phyloP scores from a whole-genome alignment of 2,797 vertebrate species.

The Artibeus lituratus region DNA sequence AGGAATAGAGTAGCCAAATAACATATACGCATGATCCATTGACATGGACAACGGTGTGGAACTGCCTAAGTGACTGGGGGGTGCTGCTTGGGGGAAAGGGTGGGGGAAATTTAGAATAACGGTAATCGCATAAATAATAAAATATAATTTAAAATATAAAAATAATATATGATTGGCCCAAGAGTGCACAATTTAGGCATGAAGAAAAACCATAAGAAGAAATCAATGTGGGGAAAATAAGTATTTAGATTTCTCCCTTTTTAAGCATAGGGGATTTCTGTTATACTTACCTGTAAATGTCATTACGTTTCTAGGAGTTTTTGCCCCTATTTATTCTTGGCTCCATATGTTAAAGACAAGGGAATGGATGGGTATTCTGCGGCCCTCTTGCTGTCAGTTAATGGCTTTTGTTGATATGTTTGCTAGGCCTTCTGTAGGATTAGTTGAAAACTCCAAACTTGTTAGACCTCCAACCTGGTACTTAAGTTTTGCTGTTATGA shows the following conservation, averaged over 20 bases:
- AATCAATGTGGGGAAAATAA: constrained; percentile 82
- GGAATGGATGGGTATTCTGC: constrained; percentile 95
- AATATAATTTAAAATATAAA: too few species aligned
- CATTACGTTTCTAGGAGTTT: constrained; percentile 97
- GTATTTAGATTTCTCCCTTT: constrained; percentile 93
- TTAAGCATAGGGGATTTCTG: constrained; percentile 95
- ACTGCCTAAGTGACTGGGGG: not conserved
- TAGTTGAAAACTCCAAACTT: constrained; percentile 92
- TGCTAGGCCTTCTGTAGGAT: constrained; percentile 92
- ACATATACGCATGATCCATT: not conserved
- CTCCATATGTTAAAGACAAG: constrained; percentile 94
- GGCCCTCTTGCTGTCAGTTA: constrained; percentile 94
- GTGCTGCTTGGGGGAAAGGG: not conserved
- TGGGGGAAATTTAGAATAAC: too few species aligned
- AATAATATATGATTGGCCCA: constrained; percentile 28
- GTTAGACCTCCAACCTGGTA: constrained; percentile 95
- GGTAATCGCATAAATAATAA: too few species aligned
- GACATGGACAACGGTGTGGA: not conserved
- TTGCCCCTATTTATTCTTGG: constrained; percentile 94
- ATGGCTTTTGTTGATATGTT: constrained; percentile 98
- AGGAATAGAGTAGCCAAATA: not conserved
- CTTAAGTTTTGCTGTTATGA: constrained; percentile 94
- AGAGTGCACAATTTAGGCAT: constrained; percentile 52
- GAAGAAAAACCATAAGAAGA: constrained; percentile 80
- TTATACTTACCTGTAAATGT: constrained; percentile 96